Evolutionary conservation across 1,140 invertebrate genomes (phyloP).

Genomic region (Melanaphis sacchari): DNA sequence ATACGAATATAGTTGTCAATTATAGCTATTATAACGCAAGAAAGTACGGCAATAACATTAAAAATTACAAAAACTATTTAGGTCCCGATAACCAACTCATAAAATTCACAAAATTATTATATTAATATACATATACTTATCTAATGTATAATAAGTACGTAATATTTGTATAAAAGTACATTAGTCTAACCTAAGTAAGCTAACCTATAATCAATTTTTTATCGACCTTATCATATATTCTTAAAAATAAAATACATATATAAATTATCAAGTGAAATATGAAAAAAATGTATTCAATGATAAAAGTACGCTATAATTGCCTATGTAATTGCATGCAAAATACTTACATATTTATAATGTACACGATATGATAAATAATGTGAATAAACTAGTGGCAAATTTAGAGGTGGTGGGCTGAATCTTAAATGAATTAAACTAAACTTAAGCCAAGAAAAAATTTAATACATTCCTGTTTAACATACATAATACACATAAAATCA

Average conservation of each 20-base stretch:
- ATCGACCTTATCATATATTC: not conserved
- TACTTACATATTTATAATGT: too few species aligned
- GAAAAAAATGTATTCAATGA: not conserved
- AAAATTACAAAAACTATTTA: not conserved
- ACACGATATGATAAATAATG: too few species aligned
- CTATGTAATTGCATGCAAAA: too few species aligned
- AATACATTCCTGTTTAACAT: too few species aligned
- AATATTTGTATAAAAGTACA: not conserved
- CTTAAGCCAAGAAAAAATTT: too few species aligned
- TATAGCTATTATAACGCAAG: not conserved
- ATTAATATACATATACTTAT: not conserved
- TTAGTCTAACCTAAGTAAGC: too few species aligned
- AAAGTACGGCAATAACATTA: not conserved
- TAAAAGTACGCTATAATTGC: not conserved
- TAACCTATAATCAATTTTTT: not conserved
- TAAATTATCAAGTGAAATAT: not conserved
- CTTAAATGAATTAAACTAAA: too few species aligned
- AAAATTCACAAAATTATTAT: not conserved
- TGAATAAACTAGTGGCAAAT: too few species aligned
- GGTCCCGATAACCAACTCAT: not conserved
- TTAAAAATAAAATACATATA: not conserved
- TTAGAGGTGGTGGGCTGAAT: too few species aligned
- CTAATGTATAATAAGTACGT: not conserved
- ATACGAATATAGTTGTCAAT: not conserved
- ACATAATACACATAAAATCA: too few species aligned